Base-by-base conservation (phyloP, 2,888 invertebrate genomes). In the Morpho achilles region DNA sequence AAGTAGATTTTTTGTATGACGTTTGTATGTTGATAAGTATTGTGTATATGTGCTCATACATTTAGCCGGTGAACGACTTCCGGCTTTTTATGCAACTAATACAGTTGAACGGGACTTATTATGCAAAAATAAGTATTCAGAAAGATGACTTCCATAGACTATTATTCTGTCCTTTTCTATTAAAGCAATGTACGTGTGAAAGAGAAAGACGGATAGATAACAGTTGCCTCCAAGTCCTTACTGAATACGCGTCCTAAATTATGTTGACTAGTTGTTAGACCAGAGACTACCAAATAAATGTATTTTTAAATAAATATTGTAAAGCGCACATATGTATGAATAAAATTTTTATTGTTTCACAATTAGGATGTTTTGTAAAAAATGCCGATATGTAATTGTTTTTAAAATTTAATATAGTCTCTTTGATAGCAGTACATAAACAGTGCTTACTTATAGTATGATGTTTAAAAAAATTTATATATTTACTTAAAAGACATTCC, bases 291-390 rank as follows among this genome's bases (percentile, higher is more conserved):
- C 77, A 80, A 79, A 32, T 32, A 32, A 32, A 80, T 80, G 80
- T 84, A 83, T 78, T 79, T 65, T 82, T 80, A 75, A 78, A 77
- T 80, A 77, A 72, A 69, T 67, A 72, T 74, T 70, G 72, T 76
- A 75, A 79, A 80, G 83, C 87, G 88, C 88, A 87, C 87, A 86
- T 79, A 70, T 72, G 75, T 74, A 70, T 80, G 77, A 75, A 76
- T 83, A 78, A 75, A 22, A 32, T 74, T 76, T 77, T 74, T 73
- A 75, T 74, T 69, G 70, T 76, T 75, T 61, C 61, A 58, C 61
- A 56, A 59, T 59, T 53, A 59, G 62, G 60, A 47, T 42, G 42
- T 54, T 54, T 48, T 42, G 47, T 47, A 32, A 54, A 48, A 53
- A 54, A 42, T 42, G n/a, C 54, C 42, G 23, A 53, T 47, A 53